phyloP scores from a whole-genome alignment of 1,140 invertebrate genomes.

The Anoplophora glabripennis region DNA sequence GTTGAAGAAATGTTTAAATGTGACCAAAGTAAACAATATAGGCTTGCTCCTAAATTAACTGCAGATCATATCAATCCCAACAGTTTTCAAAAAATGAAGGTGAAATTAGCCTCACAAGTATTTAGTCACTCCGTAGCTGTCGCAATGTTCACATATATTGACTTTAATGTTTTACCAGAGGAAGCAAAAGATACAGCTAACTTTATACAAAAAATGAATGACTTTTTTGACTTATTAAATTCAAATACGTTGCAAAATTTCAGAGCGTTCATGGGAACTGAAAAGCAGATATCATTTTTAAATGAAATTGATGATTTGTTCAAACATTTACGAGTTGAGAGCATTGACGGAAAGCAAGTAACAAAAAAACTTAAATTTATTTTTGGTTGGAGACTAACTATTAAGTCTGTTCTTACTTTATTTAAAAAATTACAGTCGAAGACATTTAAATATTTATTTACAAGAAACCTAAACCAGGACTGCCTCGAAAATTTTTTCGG shows the following conservation, averaged over 20 bases:
- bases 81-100: slow-evolving; percentile 38
- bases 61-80: slow-evolving; percentile 37
- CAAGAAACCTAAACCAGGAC: slow-evolving; percentile 9
- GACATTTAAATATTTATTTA: slow-evolving; percentile 8
- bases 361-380: neutral
- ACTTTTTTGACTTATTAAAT: slow-evolving; percentile 8
- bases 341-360: neutral
- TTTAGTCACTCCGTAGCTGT: slow-evolving; percentile 31
- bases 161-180: slow-evolving; percentile 12
- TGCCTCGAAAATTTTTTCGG: slow-evolving; percentile 8
- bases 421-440: slow-evolving; percentile 7
- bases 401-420: slow-evolving; percentile 7
- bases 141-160: slow-evolving; percentile 13
- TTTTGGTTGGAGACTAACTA: slow-evolving; percentile 6
- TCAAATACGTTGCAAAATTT: slow-evolving; percentile 1
- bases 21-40: slow-evolving; percentile 13
- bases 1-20: slow-evolving; percentile 11
- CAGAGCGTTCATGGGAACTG: slow-evolving; percentile 1
- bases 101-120: slow-evolving; percentile 35
- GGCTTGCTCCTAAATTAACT: slow-evolving; percentile 27
- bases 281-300: slow-evolving; percentile 6
- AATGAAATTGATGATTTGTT: slow-evolving; percentile 9
- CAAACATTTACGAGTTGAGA: slow-evolving; percentile 7
- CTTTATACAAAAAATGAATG: slow-evolving; percentile 14
- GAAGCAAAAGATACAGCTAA: slow-evolving; percentile 2